phyloP scores from a whole-genome alignment of 2,113 vertebrate genomes.

The Leucosticte australis region DNA sequence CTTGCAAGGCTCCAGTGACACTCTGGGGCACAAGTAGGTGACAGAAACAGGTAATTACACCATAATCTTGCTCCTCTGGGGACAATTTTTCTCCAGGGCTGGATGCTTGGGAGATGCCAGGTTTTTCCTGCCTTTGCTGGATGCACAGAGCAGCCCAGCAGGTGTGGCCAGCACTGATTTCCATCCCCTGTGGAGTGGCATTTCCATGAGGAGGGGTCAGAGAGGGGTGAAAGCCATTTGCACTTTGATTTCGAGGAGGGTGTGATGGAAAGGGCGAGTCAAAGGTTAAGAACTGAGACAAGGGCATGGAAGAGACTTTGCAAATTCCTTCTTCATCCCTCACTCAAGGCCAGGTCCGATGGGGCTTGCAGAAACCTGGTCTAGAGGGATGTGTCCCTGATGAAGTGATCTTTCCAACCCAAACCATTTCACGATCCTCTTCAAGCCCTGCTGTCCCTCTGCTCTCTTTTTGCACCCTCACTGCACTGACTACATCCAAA shows the following conservation, averaged over 20 bases:
- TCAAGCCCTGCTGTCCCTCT: neutral
- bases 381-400: neutral
- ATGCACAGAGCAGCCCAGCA: neutral
- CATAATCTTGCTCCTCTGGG: neutral
- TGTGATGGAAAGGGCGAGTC: rapidly evolving
- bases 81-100: neutral
- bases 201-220: neutral
- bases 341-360: neutral
- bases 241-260: neutral
- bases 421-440: neutral
- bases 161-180: neutral
- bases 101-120: neutral
- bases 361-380: neutral
- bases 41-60: neutral
- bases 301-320: neutral
- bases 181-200: rapidly evolving
- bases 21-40: neutral
- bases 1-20: neutral
- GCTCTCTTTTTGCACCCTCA: neutral
- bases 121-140: neutral
- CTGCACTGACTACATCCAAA: neutral
- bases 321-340: neutral
- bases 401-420: neutral
- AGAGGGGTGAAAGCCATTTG: rapidly evolving
- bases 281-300: neutral